Evolutionary conservation across 2,797 vertebrate species (phyloP).

Genomic region (Mormyrops attenuatus): DNA sequence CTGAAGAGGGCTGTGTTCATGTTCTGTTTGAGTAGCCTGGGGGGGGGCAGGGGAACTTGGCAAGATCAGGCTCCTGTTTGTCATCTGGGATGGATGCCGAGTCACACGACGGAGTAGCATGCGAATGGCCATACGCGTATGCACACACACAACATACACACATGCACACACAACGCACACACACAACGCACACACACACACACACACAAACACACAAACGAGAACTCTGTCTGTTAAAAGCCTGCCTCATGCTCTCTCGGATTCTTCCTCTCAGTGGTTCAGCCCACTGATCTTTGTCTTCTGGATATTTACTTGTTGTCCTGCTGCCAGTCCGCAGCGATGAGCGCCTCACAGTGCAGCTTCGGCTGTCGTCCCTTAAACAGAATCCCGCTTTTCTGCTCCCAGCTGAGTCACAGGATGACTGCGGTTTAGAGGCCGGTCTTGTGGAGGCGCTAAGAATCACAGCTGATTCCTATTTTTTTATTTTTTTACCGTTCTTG

Average conservation of each 20-base stretch:
- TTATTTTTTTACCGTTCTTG: neutral
- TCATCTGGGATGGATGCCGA: neutral
- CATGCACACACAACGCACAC: neutral
- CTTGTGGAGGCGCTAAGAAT: neutral
- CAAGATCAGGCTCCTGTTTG: neutral
- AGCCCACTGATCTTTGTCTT: neutral
- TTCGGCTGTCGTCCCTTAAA: neutral
- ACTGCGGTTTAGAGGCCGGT: neutral
- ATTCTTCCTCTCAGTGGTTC: neutral
- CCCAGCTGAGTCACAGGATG: neutral
- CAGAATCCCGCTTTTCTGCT: neutral
- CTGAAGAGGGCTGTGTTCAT: neutral
- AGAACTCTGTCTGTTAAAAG: neutral
- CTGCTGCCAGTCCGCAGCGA: neutral
- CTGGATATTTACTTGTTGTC: neutral
- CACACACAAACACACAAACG: neutral
- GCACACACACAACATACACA: neutral
- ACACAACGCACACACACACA: too few species aligned
- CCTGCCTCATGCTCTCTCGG: neutral
- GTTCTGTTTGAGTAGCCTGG: neutral
- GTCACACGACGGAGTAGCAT: neutral
- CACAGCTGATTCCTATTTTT: neutral
- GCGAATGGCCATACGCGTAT: neutral
- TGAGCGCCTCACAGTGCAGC: neutral
- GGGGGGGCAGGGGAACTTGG: neutral